Percentiles rank a stretch among this genome's conserved stretches.
Evolutionary conservation across 53 echinoderm and acorn worm genomes (phyloP).

Genomic region (Arbacia lixula): DNA sequence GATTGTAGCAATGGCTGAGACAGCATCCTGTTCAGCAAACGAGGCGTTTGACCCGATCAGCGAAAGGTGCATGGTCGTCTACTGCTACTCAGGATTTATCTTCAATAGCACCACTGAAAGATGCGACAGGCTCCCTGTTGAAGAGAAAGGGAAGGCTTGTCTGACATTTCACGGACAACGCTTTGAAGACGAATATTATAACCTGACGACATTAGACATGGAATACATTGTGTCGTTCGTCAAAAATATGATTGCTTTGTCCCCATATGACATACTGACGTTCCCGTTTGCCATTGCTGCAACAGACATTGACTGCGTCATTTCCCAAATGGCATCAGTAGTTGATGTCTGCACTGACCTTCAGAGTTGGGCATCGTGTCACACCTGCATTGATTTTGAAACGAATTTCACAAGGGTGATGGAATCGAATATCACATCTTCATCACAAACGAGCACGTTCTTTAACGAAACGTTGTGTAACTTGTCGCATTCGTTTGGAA

Average conservation of each 20-base stretch:
- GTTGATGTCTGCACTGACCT: not conserved
- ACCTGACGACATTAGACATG: not conserved
- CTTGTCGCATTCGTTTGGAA: not conserved
- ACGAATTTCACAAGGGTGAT: not conserved
- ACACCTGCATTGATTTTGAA: not conserved
- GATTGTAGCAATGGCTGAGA: not conserved
- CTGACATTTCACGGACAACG: too few relatives aligned
- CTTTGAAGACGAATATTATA: too few relatives aligned
- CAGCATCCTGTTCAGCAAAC: not conserved
- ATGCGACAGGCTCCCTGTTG: not conserved
- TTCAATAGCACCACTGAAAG: conserved; percentile 2
- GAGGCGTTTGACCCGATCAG: conserved; percentile 18
- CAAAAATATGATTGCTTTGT: not conserved
- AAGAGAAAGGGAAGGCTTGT: not conserved
- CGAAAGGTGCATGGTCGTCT: not conserved
- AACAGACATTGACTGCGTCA: not conserved
- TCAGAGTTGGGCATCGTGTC: not conserved
- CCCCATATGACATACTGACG: not conserved
- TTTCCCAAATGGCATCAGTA: not conserved
- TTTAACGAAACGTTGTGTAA: not conserved
- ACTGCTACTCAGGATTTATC: not conserved
- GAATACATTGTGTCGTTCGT: conserved; percentile 1
- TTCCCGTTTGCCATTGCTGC: not conserved
- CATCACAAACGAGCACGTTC: too few relatives aligned
- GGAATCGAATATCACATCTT: not conserved